Percentiles rank a stretch among this genome's conserved stretches.
Conservation (phyloP, 1,140 invertebrate genomes). For the Drosophila insularis region DNA sequence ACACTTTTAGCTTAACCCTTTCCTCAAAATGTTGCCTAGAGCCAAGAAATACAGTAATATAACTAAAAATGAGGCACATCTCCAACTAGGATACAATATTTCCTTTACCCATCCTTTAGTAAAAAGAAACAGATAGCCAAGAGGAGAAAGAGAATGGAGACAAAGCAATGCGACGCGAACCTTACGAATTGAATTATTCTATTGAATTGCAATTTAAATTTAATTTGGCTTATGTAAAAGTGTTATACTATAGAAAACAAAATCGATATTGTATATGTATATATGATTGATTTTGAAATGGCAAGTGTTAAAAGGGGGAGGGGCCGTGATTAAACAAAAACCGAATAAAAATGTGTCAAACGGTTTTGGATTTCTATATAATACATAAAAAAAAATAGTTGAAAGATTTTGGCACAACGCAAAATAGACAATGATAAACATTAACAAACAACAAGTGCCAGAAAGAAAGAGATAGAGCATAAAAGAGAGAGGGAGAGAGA, state of each 20-base stretch:
- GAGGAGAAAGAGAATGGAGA: too few relatives aligned
- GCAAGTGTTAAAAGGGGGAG: not conserved
- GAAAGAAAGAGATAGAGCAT: constrained; percentile 8
- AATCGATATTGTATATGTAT: not conserved
- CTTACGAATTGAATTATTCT: not conserved
- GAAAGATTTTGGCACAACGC: constrained; percentile 66
- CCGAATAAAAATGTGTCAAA: constrained; percentile 57
- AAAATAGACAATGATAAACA: constrained; percentile 51
- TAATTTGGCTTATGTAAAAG: too few relatives aligned
- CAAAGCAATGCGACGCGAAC: not conserved
- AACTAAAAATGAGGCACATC: too few relatives aligned
- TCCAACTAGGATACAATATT: too few relatives aligned
- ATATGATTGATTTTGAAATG: not conserved
- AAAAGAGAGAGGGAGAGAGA: not conserved
- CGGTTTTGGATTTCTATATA: constrained; percentile 71
- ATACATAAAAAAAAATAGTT: constrained; percentile 62
- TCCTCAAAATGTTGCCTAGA: too few relatives aligned
- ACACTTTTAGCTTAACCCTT: too few relatives aligned
- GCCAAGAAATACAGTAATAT: too few relatives aligned
- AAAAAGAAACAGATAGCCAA: too few relatives aligned
- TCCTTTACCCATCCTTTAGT: too few relatives aligned
- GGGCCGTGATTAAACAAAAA: not conserved
- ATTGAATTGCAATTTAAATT: not conserved
- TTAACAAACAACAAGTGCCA: constrained; percentile 36
- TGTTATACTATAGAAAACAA: not conserved